Conservation (phyloP, 1,140 invertebrate genomes). For the Ptiloglossa arizonensis region DNA sequence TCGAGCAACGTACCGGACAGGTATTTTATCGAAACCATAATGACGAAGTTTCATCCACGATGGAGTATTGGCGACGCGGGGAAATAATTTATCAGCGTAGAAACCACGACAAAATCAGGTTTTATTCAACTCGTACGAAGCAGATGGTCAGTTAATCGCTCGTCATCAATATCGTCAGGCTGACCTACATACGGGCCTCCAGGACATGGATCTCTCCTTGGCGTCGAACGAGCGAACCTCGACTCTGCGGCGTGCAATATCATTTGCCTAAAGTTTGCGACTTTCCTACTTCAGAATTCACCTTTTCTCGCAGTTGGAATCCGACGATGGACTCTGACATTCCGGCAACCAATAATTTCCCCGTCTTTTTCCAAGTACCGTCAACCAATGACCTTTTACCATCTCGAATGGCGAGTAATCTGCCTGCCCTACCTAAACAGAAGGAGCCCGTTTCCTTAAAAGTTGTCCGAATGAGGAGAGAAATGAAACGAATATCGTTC, state of each 20-base stretch:
- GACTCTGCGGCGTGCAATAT: too few species aligned
- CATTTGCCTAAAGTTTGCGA: neutral
- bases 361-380: neutral
- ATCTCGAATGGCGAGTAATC: too few species aligned
- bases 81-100: too few species aligned
- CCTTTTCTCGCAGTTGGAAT: neutral
- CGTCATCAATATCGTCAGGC: slow-evolving; percentile 16
- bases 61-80: too few species aligned
- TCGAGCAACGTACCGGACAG: too few species aligned
- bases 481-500: too few species aligned
- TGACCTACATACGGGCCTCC: slow-evolving; percentile 17
- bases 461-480: neutral
- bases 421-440: neutral
- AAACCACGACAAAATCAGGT: slow-evolving; percentile 17
- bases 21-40: too few species aligned
- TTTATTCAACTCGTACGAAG: slow-evolving; percentile 10
- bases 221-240: neutral
- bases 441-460: neutral
- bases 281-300: neutral
- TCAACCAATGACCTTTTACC: neutral
- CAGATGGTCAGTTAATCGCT: slow-evolving; percentile 12
- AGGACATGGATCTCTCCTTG: slow-evolving; percentile 20
- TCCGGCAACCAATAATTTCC: neutral
- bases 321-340: neutral
- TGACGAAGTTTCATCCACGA: too few species aligned